Percentiles rank a stretch among this genome's conserved stretches.
These are phyloP conservation scores for Falcaria lacertinaria DNA, from an alignment of 2,888 invertebrate species.

Conservation along the genomic window DNA sequence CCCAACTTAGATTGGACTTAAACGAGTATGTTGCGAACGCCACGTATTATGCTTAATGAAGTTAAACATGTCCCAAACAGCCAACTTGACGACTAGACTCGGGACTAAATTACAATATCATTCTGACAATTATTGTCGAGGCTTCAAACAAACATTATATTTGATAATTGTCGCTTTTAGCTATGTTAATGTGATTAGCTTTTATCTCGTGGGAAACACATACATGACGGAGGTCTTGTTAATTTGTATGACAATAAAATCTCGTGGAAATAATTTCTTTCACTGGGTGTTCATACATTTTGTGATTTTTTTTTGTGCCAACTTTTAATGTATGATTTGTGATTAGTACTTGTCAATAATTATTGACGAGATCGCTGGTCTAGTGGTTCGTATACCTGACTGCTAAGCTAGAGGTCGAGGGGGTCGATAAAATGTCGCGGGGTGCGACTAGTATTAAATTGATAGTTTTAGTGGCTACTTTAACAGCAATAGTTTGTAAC, in stretches of 20 bases:
- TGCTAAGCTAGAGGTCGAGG: no score
- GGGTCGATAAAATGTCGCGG: conserved; percentile 13
- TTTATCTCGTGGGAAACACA: background rate
- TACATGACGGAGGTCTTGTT: no score
- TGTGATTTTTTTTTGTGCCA: no score
- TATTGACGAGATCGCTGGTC: no score
- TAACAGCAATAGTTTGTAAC: conserved; percentile 57
- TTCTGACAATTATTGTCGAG: conserved; percentile 31
- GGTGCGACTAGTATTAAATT: conserved; percentile 26
- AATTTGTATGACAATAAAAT: no score
- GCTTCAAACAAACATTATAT: conserved; percentile 15
- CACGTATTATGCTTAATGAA: conserved; percentile 74
- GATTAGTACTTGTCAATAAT: no score
- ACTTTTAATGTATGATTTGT: no score
- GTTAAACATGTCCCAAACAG: conserved; percentile 71
- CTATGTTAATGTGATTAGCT: conserved; percentile 19
- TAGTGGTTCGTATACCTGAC: no score
- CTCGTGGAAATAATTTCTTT: no score
- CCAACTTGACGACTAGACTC: conserved; percentile 47
- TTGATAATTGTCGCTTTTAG: conserved; percentile 27
- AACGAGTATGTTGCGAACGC: conserved; percentile 72
- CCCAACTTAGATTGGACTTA: conserved; percentile 78
- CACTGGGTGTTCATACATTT: no score
- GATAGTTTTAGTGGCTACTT: conserved; percentile 53
- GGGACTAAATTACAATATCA: conserved; percentile 42